Conservation (phyloP, 1,140 invertebrate genomes). For the Caenorhabditis elegans region WBcel235 BX284606.5:9408501-9409000, state of each 20-base stretch:
- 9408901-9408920: background rate
- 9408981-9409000: too few relatives aligned
- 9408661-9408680: background rate
- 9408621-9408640: constrained; percentile 26
- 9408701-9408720: background rate
- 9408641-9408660: background rate
- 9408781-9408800: background rate
- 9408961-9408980: too few relatives aligned
- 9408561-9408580: too few relatives aligned
- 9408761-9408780: background rate
- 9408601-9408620: too few relatives aligned
- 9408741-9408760: background rate
- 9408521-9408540: too few relatives aligned
- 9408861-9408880: constrained; percentile 1
- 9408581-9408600: too few relatives aligned
- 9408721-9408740: constrained; percentile 3
- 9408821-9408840: too few relatives aligned
- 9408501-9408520: too few relatives aligned
- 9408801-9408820: too few relatives aligned
- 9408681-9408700: background rate
- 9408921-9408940: background rate
- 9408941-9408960: background rate
- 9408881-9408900: constrained; percentile 25
- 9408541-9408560: background rate
- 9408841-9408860: too few relatives aligned